Evolutionary conservation across 2,888 invertebrate genomes (phyloP).

Genomic region (Drosophila stalkeri): DNA sequence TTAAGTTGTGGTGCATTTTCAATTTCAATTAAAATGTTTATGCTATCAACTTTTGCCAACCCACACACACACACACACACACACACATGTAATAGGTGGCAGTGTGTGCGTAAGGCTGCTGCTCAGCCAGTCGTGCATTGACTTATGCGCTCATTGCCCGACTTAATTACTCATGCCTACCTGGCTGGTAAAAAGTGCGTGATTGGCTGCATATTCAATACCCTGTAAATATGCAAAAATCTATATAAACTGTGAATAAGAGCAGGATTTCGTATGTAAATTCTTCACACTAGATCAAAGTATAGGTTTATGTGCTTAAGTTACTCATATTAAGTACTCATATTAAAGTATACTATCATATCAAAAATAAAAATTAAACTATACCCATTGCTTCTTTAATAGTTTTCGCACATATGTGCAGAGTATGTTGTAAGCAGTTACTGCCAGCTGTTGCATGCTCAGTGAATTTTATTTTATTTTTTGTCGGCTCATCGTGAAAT

Average conservation of each 20-base stretch:
- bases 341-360: too few relatives aligned
- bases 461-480: slow-evolving; percentile 1
- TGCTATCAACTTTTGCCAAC: slow-evolving; percentile 51
- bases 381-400: not conserved
- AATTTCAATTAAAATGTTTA: slow-evolving; percentile 75
- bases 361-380: too few relatives aligned
- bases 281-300: not conserved
- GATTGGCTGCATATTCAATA: slow-evolving; percentile 28
- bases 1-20: slow-evolving; percentile 75
- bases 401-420: too few relatives aligned
- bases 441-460: not conserved
- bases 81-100: slow-evolving; percentile 5
- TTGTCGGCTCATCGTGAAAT: slow-evolving; percentile 44
- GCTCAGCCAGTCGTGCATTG: slow-evolving; percentile 53
- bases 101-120: slow-evolving; percentile 13
- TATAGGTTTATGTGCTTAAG: not conserved
- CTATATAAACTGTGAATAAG: not conserved
- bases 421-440: not conserved
- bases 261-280: not conserved
- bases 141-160: slow-evolving; percentile 63
- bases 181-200: slow-evolving; percentile 57
- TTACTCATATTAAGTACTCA: too few relatives aligned
- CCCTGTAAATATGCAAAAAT: slow-evolving; percentile 11
- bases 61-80: slow-evolving; percentile 18
- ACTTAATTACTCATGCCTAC: slow-evolving; percentile 73